phyloP scores from a whole-genome alignment of 1,140 invertebrate genomes.

The Pseudomyrmex concolor region DNA sequence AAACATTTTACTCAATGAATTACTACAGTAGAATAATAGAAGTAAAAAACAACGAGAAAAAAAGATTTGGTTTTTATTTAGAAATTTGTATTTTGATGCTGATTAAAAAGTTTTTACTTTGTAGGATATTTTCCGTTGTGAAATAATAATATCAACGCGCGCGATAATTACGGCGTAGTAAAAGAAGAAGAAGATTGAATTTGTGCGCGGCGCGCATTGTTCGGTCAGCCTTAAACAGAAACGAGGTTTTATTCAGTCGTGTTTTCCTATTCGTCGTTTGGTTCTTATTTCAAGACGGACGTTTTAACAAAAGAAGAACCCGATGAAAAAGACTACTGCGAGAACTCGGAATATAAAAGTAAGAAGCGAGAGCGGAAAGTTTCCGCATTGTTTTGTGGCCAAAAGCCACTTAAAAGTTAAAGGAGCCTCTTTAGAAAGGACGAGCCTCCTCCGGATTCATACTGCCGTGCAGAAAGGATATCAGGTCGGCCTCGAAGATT shows the following conservation, averaged over 20 bases:
- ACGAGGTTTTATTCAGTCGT: slow-evolving; percentile 67
- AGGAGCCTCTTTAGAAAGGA: slow-evolving; percentile 69
- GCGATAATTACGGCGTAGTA: neutral
- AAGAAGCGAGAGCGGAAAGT: slow-evolving; percentile 64
- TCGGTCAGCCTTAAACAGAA: slow-evolving; percentile 72
- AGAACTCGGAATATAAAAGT: slow-evolving; percentile 17
- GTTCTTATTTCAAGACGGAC: slow-evolving; percentile 18
- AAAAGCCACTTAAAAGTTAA: slow-evolving; percentile 78
- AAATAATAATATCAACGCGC: neutral
- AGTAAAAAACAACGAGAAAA: neutral
- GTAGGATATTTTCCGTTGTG: too few species aligned
- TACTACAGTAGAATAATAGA: neutral
- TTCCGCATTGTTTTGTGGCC: slow-evolving; percentile 73
- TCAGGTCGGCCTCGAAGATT: slow-evolving; percentile 1
- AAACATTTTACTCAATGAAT: too few species aligned
- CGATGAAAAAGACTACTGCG: slow-evolving; percentile 14
- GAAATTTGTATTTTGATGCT: too few species aligned
- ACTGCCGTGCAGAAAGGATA: neutral
- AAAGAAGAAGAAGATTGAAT: neutral
- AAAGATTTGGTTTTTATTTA: too few species aligned
- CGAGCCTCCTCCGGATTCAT: slow-evolving; percentile 15
- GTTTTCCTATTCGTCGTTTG: slow-evolving; percentile 12
- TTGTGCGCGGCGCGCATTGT: slow-evolving; percentile 63
- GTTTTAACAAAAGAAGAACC: slow-evolving; percentile 41
- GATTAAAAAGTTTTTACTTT: too few species aligned